Percentiles rank a stretch among this genome's conserved stretches.
phyloP scores from a whole-genome alignment of 2,797 vertebrate genomes.

The Menidia menidia region DNA sequence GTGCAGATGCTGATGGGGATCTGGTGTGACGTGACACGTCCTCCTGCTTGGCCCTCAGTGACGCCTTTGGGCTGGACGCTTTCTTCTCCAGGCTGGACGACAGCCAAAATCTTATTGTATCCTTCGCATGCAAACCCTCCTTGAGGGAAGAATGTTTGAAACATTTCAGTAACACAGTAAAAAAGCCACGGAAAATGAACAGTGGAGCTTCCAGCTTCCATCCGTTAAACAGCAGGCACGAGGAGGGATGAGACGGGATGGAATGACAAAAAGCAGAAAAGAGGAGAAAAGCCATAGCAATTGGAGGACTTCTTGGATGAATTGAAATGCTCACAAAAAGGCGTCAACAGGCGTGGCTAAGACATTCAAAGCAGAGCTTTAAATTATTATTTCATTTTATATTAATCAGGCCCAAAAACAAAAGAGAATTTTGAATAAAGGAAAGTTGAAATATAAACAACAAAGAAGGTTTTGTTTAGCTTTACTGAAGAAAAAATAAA shows the following conservation, averaged over 20 bases:
- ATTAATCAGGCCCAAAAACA: not conserved
- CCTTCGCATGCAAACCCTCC: conserved; percentile 81
- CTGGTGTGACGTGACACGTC: conserved; percentile 64
- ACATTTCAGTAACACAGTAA: conserved; percentile 20
- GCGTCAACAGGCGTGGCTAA: not conserved
- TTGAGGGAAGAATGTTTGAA: conserved; percentile 37
- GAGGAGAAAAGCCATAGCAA: conserved; percentile 23
- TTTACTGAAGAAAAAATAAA: too few relatives aligned
- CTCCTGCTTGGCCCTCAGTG: conserved; percentile 55
- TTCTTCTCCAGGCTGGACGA: conserved; percentile 74
- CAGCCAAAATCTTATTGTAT: conserved; percentile 86
- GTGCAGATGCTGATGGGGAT: conserved; percentile 67
- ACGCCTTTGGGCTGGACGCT: conserved; percentile 47
- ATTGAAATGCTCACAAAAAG: conserved; percentile 5
- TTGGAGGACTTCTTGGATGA: conserved; percentile 20
- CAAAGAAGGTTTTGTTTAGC: conserved; percentile 2
- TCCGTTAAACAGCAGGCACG: conserved; percentile 7
- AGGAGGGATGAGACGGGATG: not conserved
- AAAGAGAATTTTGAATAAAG: not conserved
- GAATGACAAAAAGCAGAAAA: conserved; percentile 30
- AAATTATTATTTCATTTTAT: not conserved
- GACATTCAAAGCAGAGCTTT: conserved; percentile 2
- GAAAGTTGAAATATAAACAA: conserved; percentile 10
- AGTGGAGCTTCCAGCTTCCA: conserved; percentile 15
- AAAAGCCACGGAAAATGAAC: not conserved